These are phyloP conservation scores for Bombyx huttoni DNA, from an alignment of 2,888 invertebrate genomes.

Conservation along the genomic window DNA sequence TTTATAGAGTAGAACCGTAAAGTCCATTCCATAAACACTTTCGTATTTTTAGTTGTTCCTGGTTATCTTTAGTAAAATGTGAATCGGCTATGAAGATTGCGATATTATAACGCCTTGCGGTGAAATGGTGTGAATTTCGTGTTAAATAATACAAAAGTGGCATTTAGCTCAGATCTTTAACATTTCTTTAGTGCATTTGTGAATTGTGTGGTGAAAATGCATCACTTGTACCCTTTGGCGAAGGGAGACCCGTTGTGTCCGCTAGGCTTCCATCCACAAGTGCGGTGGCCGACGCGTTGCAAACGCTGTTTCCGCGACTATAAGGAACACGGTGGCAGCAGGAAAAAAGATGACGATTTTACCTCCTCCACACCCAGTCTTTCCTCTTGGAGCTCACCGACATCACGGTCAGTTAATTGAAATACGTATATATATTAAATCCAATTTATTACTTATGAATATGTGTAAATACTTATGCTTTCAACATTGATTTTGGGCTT, in stretches of 20 bases:
- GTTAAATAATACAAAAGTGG: slow-evolving; percentile 20
- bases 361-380: slow-evolving; percentile 86
- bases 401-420: slow-evolving; percentile 59
- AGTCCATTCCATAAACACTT: slow-evolving; percentile 65
- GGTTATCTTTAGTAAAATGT: slow-evolving; percentile 16
- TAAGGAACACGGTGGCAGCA: slow-evolving; percentile 88
- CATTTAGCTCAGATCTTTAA: slow-evolving; percentile 52
- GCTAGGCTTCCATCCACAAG: slow-evolving; percentile 94
- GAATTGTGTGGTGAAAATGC: slow-evolving; percentile 67
- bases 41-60: slow-evolving; percentile 24
- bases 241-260: slow-evolving; percentile 93
- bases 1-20: slow-evolving; percentile 58
- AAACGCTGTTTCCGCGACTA: slow-evolving; percentile 94
- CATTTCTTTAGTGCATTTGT: slow-evolving; percentile 63
- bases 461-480: too few relatives aligned
- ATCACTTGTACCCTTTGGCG: slow-evolving; percentile 82
- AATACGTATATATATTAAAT: not conserved
- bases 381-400: slow-evolving; percentile 75
- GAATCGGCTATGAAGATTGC: not conserved
- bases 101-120: not conserved
- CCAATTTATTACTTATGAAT: not conserved
- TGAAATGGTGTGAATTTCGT: not conserved
- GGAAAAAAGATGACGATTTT: slow-evolving; percentile 77
- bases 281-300: slow-evolving; percentile 93
- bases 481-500: too few relatives aligned